Evolutionary conservation across 2,797 vertebrate species (phyloP).

Genomic region (Micropoecilia bifurca): DNA sequence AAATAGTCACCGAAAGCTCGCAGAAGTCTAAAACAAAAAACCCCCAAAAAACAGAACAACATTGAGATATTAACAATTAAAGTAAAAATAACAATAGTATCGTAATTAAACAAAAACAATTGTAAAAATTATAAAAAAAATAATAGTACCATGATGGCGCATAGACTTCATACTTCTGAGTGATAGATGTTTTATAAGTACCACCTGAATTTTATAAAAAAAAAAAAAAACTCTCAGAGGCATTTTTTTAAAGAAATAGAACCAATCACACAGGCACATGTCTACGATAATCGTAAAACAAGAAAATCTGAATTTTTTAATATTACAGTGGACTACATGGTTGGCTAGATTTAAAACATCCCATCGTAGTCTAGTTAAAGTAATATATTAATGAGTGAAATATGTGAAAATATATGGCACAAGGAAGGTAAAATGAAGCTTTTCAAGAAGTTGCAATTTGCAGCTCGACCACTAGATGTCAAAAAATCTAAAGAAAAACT

Average conservation of each 20-base stretch:
- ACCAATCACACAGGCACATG: background rate
- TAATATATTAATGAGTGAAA: background rate
- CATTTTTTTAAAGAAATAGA: background rate
- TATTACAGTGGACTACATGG: background rate
- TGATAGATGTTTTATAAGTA: background rate
- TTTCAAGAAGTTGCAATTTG: background rate
- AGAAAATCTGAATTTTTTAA: background rate
- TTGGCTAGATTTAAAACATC: background rate
- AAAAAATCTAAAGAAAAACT: background rate
- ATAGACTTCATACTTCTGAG: background rate
- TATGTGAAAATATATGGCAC: background rate
- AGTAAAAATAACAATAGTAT: background rate
- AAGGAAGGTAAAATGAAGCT: background rate
- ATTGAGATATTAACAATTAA: background rate
- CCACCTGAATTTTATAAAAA: background rate
- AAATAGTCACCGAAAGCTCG: background rate
- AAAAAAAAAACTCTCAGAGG: background rate
- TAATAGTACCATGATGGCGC: background rate
- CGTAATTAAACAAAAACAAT: background rate
- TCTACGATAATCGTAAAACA: background rate
- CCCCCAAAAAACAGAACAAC: background rate
- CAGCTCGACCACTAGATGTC: conserved; percentile 1
- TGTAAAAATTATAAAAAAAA: background rate
- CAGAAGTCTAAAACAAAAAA: background rate
- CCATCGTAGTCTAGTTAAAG: background rate